These are phyloP conservation scores for Aporophyla nigra DNA, from an alignment of 2,888 invertebrate species.

Conservation along the genomic window DNA sequence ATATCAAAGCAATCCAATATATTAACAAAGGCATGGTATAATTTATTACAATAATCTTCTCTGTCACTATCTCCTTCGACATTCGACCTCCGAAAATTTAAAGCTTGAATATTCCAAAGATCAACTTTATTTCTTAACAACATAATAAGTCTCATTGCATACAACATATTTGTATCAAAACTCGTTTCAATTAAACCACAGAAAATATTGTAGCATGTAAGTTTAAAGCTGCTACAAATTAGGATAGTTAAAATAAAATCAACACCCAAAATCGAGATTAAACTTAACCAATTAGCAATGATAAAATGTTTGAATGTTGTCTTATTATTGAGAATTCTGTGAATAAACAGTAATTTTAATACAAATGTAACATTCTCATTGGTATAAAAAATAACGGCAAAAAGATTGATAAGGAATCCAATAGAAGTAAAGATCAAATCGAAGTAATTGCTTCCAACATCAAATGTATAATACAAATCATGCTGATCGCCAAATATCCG, in stretches of 20 bases:
- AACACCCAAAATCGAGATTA: not conserved
- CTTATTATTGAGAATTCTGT: conserved; percentile 20
- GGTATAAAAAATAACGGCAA: not conserved
- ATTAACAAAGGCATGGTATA: no score
- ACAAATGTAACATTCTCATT: conserved; percentile 17
- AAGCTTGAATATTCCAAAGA: no score
- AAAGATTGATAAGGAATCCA: not conserved
- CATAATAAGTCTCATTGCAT: conserved; percentile 14
- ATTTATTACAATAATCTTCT: no score
- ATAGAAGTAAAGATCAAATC: not conserved
- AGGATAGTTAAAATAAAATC: not conserved
- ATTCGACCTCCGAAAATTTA: no score
- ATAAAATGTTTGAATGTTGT: conserved; percentile 1
- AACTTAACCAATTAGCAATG: conserved; percentile 27
- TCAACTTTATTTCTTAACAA: no score
- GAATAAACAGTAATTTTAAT: conserved; percentile 2
- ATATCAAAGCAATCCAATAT: no score
- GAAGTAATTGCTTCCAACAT: not conserved
- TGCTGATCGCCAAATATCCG: not conserved
- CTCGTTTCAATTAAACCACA: not conserved
- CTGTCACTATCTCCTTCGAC: no score
- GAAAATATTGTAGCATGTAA: not conserved
- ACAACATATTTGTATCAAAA: conserved; percentile 31
- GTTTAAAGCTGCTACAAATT: not conserved
- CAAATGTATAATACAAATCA: not conserved